A percentile compares a stretch with the other conserved stretches of the same genome.
Evolutionary conservation across 2,888 invertebrate genomes (phyloP).

Genomic region (Ochropleura leucogaster): DNA sequence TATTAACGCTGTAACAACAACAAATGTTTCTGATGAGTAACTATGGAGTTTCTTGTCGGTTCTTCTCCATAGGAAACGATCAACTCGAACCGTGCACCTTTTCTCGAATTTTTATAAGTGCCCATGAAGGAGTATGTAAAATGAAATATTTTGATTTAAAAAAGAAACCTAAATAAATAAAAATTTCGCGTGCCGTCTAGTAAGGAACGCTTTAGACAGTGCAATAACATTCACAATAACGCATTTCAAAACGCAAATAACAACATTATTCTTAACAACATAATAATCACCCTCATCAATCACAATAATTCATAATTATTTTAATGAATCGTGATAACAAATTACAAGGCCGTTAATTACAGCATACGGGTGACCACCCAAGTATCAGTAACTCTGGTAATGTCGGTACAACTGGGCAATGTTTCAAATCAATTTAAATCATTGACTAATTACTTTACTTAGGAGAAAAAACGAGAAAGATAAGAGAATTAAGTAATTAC

Average conservation of each 20-base stretch:
- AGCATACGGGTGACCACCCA: constrained; percentile 75
- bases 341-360: constrained; percentile 71
- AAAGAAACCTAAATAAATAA: neutral
- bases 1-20: too few species aligned
- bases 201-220: neutral
- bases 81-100: too few species aligned
- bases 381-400: constrained; percentile 38
- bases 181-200: neutral
- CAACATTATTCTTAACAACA: neutral
- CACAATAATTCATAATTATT: constrained; percentile 53
- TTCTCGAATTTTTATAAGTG: too few species aligned
- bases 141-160: neutral
- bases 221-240: constrained; percentile 6
- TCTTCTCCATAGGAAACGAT: too few species aligned
- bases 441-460: constrained; percentile 57
- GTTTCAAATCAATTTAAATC: constrained; percentile 58
- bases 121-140: too few species aligned
- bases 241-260: constrained; percentile 28
- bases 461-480: constrained; percentile 24
- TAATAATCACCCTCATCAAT: constrained; percentile 44
- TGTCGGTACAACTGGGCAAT: constrained; percentile 57
- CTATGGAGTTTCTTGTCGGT: too few species aligned
- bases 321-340: constrained; percentile 63
- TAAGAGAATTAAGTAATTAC: constrained; percentile 57
- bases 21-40: too few species aligned